Base-by-base conservation (phyloP, 2,797 vertebrate genomes). In the Spinus pinus region DNA sequence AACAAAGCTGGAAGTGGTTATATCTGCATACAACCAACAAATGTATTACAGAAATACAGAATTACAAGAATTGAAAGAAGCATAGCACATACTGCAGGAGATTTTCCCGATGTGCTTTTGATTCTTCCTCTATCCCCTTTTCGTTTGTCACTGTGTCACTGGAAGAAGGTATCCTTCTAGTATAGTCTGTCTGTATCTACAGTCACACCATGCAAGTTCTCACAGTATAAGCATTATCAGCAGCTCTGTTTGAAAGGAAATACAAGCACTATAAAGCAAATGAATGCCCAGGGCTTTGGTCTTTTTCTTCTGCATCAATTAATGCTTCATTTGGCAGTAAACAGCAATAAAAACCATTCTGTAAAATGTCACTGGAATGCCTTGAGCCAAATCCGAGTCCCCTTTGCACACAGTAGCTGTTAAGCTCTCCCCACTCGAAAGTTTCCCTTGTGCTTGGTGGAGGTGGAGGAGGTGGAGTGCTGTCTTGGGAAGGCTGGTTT, bases 231-330 rank as follows among this genome's bases (percentile, higher is more conserved):
- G 19, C 71, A 51, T 74, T 71, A 72, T 9, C 47, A 92, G 88
- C 86, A 89, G 91, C 86, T 89, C 39, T 69, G 83, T 81, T 27
- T 14, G 27, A 79, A 49, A 80, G 46, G 20, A 39, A 67, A 82
- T 61, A 64, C 12, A 89, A 81, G 64, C 81, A 51, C 47, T 82
- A 44, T 54, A 70, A 93, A 82, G 50, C 49, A 82, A 56, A 89
- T 60, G 2, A 54, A 74, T 49, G 28, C 72, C 39, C 46, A 91
- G 31, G 33, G 37, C 18, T 82, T 92, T 69, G 6, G 9, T 67
- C 10, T 53, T 79, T 62, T 88, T 25, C 33, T 80, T 46, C 44
- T 56, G 20, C 46, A 72, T 50, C 75, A 67, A 57, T 69, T 58
- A 75, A 39, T 42, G 14, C 58, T 86, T 66, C 21, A 8, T 64